A percentile compares a stretch with the other conserved stretches of the same genome.
phyloP scores from a whole-genome alignment of 1,140 invertebrate genomes.

The Ooceraea biroi region DNA sequence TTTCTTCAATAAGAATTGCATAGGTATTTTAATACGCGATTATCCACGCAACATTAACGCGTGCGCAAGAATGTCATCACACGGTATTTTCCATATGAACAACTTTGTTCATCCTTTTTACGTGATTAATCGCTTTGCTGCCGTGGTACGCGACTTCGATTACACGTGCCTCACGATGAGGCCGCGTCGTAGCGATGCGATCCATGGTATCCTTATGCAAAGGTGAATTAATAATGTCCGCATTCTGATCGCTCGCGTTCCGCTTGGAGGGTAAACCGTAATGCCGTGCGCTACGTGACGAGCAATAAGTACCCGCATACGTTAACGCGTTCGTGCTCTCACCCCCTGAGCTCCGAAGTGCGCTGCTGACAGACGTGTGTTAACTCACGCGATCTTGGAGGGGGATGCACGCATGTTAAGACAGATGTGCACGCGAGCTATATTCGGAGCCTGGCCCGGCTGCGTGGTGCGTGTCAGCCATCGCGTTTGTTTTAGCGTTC shows the following conservation, averaged over 20 bases:
- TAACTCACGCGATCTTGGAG: constrained; percentile 23
- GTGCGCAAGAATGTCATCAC: too few species aligned
- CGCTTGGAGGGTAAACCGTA: neutral
- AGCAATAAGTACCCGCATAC: constrained; percentile 9
- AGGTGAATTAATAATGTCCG: neutral
- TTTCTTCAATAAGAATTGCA: too few species aligned
- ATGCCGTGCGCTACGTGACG: neutral
- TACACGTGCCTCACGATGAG: neutral
- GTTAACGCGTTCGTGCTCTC: constrained; percentile 2
- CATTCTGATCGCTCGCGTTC: too few species aligned
- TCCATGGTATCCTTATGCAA: neutral
- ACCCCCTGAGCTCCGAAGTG: constrained; percentile 8
- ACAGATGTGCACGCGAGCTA: constrained; percentile 69
- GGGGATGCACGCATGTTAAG: constrained; percentile 61
- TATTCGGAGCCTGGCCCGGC: constrained; percentile 49
- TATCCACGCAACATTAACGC: too few species aligned
- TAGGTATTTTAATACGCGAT: too few species aligned
- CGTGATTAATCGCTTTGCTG: too few species aligned
- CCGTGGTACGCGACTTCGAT: neutral
- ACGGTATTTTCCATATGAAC: too few species aligned
- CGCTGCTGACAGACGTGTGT: constrained; percentile 19
- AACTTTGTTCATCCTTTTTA: too few species aligned
- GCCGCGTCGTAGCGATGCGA: too few species aligned
- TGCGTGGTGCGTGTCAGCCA: constrained; percentile 44
- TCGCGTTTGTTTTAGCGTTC: constrained; percentile 54